Evolutionary conservation across 2,113 vertebrate species (phyloP).

Genomic region (Trachemys scripta): DNA sequence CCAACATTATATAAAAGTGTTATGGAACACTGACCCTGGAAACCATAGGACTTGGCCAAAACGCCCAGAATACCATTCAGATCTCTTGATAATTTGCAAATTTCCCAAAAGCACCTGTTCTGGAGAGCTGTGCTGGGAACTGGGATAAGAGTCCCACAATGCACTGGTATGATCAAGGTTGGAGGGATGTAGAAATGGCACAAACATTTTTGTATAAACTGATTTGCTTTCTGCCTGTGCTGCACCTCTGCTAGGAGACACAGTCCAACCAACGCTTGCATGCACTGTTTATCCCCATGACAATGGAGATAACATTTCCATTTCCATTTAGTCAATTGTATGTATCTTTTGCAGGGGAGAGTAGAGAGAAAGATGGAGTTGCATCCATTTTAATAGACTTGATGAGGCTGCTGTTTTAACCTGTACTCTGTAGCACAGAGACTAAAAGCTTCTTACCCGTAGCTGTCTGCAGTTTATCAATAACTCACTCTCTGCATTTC

Average conservation of each 20-base stretch:
- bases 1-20: not conserved
- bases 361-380: not conserved
- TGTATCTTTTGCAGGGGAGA: not conserved
- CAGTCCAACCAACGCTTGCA: not conserved
- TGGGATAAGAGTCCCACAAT: not conserved
- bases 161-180: not conserved
- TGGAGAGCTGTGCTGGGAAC: not conserved
- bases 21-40: not conserved
- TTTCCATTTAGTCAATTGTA: accelerated
- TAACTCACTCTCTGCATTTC: not conserved
- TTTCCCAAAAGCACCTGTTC: not conserved
- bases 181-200: not conserved
- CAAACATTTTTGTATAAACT: not conserved
- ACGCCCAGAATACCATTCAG: not conserved
- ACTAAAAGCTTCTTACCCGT: not conserved
- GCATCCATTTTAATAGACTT: not conserved
- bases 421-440: not conserved
- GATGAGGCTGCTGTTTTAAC: not conserved
- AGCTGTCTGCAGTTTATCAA: not conserved
- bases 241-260: not conserved
- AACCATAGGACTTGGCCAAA: accelerated
- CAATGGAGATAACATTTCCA: not conserved
- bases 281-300: not conserved
- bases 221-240: not conserved
- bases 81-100: not conserved